Percentiles rank a stretch among this genome's conserved stretches.
These are phyloP conservation scores for Heliocidaris tuberculata DNA, from an alignment of 35 echinoderm and acorn worm species.

Conservation along the genomic window DNA sequence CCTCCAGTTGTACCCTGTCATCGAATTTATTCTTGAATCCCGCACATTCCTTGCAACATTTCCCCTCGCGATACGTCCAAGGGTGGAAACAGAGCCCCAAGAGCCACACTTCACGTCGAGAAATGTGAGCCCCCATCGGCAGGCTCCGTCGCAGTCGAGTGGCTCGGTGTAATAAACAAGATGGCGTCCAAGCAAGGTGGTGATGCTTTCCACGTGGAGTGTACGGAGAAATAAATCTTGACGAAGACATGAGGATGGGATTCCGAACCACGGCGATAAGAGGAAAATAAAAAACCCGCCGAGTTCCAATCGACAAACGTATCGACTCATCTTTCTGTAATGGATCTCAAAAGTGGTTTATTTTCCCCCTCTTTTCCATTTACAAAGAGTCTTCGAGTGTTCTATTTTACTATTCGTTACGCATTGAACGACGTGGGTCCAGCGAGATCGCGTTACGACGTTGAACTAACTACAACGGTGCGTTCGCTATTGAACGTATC, in stretches of 20 bases:
- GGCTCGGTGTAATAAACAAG: background rate
- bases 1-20: conserved; percentile 25
- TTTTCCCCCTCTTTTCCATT: conserved; percentile 46
- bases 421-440: conserved; percentile 16
- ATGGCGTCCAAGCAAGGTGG: conserved; percentile 12
- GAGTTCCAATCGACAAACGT: conserved; percentile 46
- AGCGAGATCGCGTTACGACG: conserved; percentile 38
- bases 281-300: conserved; percentile 33
- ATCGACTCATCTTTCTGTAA: conserved; percentile 54
- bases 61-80: background rate
- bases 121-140: conserved; percentile 26
- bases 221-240: background rate
- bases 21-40: conserved; percentile 40
- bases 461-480: conserved; percentile 46
- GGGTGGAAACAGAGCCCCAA: conserved; percentile 39
- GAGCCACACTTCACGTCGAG: conserved; percentile 4
- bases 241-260: conserved; percentile 10
- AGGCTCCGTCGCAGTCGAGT: conserved; percentile 29
- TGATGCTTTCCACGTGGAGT: background rate
- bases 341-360: conserved; percentile 43
- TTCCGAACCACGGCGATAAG: background rate
- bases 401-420: conserved; percentile 50
- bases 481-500: conserved; percentile 48
- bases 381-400: conserved; percentile 39
- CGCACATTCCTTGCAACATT: conserved; percentile 37